Evolutionary conservation across 2,888 invertebrate genomes (phyloP).

Genomic region (Tinea semifulvella): DNA sequence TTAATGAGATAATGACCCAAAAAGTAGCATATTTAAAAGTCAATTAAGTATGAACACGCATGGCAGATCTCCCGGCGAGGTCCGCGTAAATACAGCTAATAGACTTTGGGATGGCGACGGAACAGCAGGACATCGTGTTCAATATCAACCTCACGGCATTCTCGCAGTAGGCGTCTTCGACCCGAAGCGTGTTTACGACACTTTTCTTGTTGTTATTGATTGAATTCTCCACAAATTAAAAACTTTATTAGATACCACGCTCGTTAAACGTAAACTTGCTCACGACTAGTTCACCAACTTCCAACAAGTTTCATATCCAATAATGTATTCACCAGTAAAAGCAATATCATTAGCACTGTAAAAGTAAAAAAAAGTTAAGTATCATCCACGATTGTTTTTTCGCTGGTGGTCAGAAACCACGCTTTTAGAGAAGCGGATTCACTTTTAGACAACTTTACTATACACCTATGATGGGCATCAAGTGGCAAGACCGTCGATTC

Average conservation of each 20-base stretch:
- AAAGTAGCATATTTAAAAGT: slow-evolving; percentile 45
- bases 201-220: slow-evolving; percentile 42
- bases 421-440: no score
- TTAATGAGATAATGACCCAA: background rate
- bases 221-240: slow-evolving; percentile 46
- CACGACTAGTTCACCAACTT: no score
- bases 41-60: slow-evolving; percentile 56
- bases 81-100: slow-evolving; percentile 55
- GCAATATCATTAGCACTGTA: no score
- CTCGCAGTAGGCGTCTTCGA: slow-evolving; percentile 32
- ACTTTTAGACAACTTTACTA: no score
- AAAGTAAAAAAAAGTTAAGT: no score
- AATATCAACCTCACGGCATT: slow-evolving; percentile 32
- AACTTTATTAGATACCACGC: slow-evolving; percentile 33
- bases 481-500: no score
- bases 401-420: no score
- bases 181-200: slow-evolving; percentile 39
- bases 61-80: slow-evolving; percentile 42
- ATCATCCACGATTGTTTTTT: no score
- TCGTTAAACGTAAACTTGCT: no score
- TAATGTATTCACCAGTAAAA: no score
- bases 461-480: no score
- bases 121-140: slow-evolving; percentile 53
- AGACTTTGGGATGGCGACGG: slow-evolving; percentile 44
- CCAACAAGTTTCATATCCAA: no score